phyloP scores from a whole-genome alignment of 2,797 vertebrate genomes.

The Melanotaenia maccullochi region DNA sequence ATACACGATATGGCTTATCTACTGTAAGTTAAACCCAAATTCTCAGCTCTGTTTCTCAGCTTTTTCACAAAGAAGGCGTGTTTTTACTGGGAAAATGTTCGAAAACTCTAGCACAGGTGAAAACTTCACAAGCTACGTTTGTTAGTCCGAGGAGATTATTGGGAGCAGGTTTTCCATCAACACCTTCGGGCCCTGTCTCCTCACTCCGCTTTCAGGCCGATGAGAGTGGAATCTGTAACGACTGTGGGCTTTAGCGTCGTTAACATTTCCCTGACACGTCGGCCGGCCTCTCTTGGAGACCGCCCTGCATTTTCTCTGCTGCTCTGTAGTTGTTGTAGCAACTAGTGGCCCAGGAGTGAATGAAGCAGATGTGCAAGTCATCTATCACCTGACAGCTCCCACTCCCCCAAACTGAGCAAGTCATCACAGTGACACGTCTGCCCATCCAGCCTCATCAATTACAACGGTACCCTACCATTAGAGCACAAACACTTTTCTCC shows the following conservation, averaged over 20 bases:
- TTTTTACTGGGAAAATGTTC: constrained; percentile 26
- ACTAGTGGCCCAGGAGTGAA: constrained; percentile 88
- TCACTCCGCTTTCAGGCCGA: constrained; percentile 68
- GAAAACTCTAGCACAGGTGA: constrained; percentile 60
- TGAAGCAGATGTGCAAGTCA: constrained; percentile 89
- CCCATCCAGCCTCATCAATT: constrained; percentile 79
- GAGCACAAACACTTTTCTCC: constrained; percentile 70
- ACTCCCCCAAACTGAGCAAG: constrained; percentile 88
- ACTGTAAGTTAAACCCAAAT: constrained; percentile 62
- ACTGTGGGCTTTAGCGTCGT: constrained; percentile 86
- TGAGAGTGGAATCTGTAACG: constrained; percentile 81
- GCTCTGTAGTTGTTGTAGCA: constrained; percentile 89
- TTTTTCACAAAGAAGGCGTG: constrained; percentile 13
- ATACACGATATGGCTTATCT: constrained; percentile 65
- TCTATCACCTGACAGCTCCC: constrained; percentile 87
- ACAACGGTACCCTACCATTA: constrained; percentile 78
- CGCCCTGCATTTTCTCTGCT: constrained; percentile 87
- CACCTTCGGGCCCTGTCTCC: constrained; percentile 56
- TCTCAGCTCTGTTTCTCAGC: constrained; percentile 35
- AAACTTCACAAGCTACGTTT: constrained; percentile 59
- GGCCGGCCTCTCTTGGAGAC: constrained; percentile 86
- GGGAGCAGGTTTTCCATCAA: constrained; percentile 71
- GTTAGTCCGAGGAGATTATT: constrained; percentile 60
- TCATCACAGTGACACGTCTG: constrained; percentile 87
- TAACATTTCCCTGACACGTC: constrained; percentile 86